Conservation (phyloP, 2,113 vertebrate genomes). For the Benthochromis sp. region DNA sequence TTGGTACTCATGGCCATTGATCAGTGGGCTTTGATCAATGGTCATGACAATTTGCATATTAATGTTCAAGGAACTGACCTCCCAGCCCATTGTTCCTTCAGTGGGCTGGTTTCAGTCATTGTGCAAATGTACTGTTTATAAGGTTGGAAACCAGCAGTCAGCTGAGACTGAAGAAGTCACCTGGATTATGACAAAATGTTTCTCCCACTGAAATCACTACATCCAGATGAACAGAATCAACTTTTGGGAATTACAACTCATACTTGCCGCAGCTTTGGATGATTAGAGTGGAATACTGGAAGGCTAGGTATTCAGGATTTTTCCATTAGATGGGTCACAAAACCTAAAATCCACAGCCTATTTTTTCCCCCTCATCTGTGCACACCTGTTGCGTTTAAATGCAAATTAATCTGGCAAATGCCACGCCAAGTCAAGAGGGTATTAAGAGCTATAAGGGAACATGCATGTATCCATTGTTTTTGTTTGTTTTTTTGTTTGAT, state of each 20-base stretch:
- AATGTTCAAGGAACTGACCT: not conserved
- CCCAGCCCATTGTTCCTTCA: not conserved
- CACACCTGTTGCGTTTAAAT: not conserved
- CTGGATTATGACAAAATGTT: fast-evolving
- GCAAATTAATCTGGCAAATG: not conserved
- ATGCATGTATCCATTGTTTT: not conserved
- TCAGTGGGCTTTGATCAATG: not conserved
- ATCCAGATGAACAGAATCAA: not conserved
- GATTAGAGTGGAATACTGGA: not conserved
- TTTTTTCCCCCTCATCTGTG: not conserved
- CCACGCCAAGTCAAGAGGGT: not conserved
- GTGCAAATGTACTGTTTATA: fast-evolving
- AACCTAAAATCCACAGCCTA: not conserved
- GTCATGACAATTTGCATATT: fast-evolving
- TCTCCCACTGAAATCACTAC: not conserved
- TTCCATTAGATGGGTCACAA: not conserved
- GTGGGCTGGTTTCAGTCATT: not conserved
- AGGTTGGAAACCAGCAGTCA: not conserved
- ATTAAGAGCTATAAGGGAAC: not conserved
- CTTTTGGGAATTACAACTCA: not conserved
- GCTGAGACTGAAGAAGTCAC: not conserved
- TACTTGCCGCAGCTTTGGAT: not conserved
- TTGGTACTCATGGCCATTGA: fast-evolving
- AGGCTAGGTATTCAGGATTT: not conserved
- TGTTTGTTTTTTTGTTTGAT: not conserved